Percentiles rank a stretch among this genome's conserved stretches.
Conservation (phyloP, 1,140 invertebrate genomes). For the Polypedilum vanderplanki region DNA sequence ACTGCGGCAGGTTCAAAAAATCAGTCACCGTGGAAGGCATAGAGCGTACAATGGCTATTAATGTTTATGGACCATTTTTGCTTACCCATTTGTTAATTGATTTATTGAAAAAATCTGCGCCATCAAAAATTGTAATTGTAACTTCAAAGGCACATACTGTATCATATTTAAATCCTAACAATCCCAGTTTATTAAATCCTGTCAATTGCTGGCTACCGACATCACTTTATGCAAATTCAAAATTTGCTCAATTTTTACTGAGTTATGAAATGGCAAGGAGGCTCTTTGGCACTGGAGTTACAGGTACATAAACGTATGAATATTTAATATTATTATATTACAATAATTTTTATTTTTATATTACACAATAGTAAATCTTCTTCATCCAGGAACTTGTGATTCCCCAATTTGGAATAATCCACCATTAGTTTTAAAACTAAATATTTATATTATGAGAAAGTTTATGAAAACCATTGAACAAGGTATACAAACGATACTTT, state of each 20-base stretch:
- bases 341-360: too few species aligned
- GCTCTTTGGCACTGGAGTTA: constrained; percentile 68
- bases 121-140: constrained; percentile 70
- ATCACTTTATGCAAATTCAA: constrained; percentile 75
- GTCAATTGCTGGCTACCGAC: constrained; percentile 44
- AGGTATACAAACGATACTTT: constrained; percentile 61
- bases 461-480: constrained; percentile 51
- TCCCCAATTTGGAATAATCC: constrained; percentile 75
- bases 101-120: constrained; percentile 60
- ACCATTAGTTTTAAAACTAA: constrained; percentile 50
- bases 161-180: constrained; percentile 62
- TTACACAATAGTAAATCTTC: constrained; percentile 55
- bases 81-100: constrained; percentile 51
- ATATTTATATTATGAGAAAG: constrained; percentile 50
- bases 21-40: constrained; percentile 47
- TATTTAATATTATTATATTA: too few species aligned
- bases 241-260: constrained; percentile 86
- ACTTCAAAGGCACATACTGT: constrained; percentile 65
- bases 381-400: constrained; percentile 82
- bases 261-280: constrained; percentile 70
- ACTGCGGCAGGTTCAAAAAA: constrained; percentile 48
- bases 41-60: constrained; percentile 45
- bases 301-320: too few species aligned
- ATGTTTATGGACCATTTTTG: constrained; percentile 49
- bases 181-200: constrained; percentile 36